phyloP scores from a whole-genome alignment of 2,888 invertebrate genomes.

The Eulithis prunata region DNA sequence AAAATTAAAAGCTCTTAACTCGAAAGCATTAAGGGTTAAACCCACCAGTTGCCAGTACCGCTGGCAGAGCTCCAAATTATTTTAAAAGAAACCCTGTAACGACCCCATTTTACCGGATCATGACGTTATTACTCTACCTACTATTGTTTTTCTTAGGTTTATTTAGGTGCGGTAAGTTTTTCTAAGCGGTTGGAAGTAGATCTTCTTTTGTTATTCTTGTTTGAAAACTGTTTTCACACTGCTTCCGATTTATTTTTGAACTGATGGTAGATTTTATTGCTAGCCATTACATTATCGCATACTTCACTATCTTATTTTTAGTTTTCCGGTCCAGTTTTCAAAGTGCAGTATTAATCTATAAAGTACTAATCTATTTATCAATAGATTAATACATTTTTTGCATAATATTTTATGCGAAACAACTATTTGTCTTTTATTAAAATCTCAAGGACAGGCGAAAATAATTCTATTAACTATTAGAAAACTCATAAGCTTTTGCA shows the following conservation, averaged over 20 bases:
- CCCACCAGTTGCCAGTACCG: conserved; percentile 72
- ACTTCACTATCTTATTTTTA: too few species aligned
- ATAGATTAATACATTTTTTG: too few species aligned
- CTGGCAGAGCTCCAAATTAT: conserved; percentile 78
- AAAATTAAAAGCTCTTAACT: conserved; percentile 65
- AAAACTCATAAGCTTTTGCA: too few species aligned
- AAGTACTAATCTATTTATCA: too few species aligned
- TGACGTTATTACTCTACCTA: conserved; percentile 52
- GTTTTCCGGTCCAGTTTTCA: too few species aligned
- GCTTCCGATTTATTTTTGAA: conserved; percentile 9
- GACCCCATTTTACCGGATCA: conserved; percentile 66
- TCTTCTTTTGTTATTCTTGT: conserved; percentile 38
- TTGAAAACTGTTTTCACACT: conserved; percentile 23
- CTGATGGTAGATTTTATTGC: not conserved
- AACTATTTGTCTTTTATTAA: too few species aligned
- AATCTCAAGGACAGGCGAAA: too few species aligned
- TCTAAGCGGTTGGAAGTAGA: conserved; percentile 30
- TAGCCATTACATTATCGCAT: conserved; percentile 9
- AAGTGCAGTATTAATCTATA: too few species aligned
- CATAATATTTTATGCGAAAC: too few species aligned
- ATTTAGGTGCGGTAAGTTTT: conserved; percentile 38
- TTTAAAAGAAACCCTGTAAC: conserved; percentile 71
- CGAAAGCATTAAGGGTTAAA: conserved; percentile 66
- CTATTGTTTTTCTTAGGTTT: conserved; percentile 49
- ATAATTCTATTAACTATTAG: too few species aligned